Base-by-base conservation (phyloP, 2,113 vertebrate genomes). In the Phainopepla nitens region DNA sequence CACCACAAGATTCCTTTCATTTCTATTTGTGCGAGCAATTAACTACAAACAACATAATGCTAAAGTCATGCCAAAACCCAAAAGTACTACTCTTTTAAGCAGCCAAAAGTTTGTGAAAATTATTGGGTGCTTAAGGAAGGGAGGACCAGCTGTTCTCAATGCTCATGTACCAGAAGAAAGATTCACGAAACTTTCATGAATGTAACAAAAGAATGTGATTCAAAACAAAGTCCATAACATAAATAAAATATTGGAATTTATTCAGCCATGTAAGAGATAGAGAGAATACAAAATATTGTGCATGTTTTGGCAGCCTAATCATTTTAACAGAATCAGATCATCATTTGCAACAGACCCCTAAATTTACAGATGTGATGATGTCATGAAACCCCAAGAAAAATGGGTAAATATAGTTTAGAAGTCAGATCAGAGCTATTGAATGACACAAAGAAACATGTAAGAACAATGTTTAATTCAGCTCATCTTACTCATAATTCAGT, bases 261-360 rank as follows among this genome's bases (percentile, higher is more conserved):
- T 96, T 91, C 85, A 79, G 93, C 83, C 53, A 82, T 79, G 65
- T 72, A 94, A 84, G 91, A 97, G 75, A 96, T 92, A 82, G 66
- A 89, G 66, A 92, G 72, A 96, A 96, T 71, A 86, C 4, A 87
- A 94, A 96, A 87, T 7, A 7, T 45, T 82, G 53, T 81, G 95
- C 83, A 85, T 53, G 53, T 53, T 92, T 91, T 95, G 56, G 56
- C 69, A 94, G 91, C 70, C 45, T 58, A 85, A 94, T 65, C 2
- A 61, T 91, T 94, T 95, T 91, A 76, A 85, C 25, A 72, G 36
- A 93, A 65, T 95, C 68, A 84, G 80, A 93, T 92, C 80, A 50
- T 65, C 36, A 90, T 89, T 94, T 95, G 42, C 76, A 83, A 92
- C 79, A 90, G 76, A 78, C 28, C 35, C 57, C 36, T 82, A 95